Percentiles rank a stretch among this genome's conserved stretches.
Conservation (phyloP, 2,113 vertebrate genomes). For the Rhinichthys klamathensis region DNA sequence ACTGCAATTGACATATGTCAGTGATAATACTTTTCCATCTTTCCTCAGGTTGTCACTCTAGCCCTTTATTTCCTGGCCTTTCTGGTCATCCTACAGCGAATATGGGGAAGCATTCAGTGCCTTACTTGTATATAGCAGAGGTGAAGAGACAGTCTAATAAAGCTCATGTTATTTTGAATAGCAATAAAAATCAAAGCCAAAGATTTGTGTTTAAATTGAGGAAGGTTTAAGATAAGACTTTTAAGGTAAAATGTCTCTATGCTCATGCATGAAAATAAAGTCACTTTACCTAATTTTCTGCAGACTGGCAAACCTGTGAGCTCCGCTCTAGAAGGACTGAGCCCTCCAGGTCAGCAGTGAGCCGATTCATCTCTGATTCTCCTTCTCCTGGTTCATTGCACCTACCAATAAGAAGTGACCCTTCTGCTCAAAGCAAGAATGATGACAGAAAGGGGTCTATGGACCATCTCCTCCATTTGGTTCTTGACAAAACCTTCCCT, state of each 20-base stretch:
- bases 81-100: slow-evolving; percentile 62
- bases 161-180: not conserved
- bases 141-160: slow-evolving; percentile 4
- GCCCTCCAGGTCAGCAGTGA: slow-evolving; percentile 35
- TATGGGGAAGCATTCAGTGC: slow-evolving; percentile 62
- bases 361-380: slow-evolving; percentile 60
- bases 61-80: slow-evolving; percentile 61
- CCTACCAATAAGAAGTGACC: slow-evolving; percentile 53
- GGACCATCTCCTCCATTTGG: not conserved
- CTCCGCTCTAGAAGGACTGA: not conserved
- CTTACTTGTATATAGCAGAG: slow-evolving; percentile 56
- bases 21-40: slow-evolving; percentile 55
- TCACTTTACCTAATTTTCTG: not conserved
- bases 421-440: not conserved
- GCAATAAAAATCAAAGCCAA: not conserved
- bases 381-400: slow-evolving; percentile 67
- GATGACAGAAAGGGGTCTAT: not conserved
- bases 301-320: slow-evolving; percentile 39
- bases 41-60: slow-evolving; percentile 61
- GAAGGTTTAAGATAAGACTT: not conserved
- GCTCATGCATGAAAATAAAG: not conserved
- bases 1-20: not conserved
- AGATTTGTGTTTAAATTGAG: not conserved
- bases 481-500: not conserved
- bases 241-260: not conserved